Conservation (phyloP, 2,888 invertebrate species). For the Amorpha juglandis region DNA sequence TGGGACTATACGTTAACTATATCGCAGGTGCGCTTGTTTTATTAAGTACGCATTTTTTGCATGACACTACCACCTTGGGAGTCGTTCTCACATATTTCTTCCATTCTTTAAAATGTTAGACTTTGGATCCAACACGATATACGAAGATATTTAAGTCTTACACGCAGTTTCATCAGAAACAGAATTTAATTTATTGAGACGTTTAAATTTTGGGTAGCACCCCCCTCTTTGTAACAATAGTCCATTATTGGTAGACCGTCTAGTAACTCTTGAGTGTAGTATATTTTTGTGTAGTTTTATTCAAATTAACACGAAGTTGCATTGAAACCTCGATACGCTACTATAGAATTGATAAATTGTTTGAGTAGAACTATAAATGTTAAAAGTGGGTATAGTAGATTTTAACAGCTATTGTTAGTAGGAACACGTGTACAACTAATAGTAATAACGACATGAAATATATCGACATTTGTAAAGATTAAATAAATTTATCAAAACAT, state of each 20-base stretch:
- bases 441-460: neutral
- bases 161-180: neutral
- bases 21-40: constrained; percentile 42
- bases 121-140: neutral
- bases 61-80: constrained; percentile 72
- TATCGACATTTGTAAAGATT: neutral
- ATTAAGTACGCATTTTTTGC: constrained; percentile 72
- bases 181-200: too few relatives aligned
- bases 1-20: constrained; percentile 38
- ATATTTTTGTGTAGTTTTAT: neutral
- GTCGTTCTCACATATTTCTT: constrained; percentile 51
- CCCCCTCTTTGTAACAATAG: constrained; percentile 18
- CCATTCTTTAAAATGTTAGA: neutral
- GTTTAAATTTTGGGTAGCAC: constrained; percentile 3
- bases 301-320: neutral
- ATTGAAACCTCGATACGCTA: neutral
- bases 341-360: constrained; percentile 4
- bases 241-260: neutral
- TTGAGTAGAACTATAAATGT: neutral
- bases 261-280: too few relatives aligned
- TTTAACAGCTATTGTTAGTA: neutral
- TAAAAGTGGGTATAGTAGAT: neutral
- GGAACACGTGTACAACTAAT: constrained; percentile 1
- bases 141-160: neutral
- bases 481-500: constrained; percentile 12